phyloP scores from a whole-genome alignment of 2,888 invertebrate species.

The Caenorhabditis imperialis region DNA sequence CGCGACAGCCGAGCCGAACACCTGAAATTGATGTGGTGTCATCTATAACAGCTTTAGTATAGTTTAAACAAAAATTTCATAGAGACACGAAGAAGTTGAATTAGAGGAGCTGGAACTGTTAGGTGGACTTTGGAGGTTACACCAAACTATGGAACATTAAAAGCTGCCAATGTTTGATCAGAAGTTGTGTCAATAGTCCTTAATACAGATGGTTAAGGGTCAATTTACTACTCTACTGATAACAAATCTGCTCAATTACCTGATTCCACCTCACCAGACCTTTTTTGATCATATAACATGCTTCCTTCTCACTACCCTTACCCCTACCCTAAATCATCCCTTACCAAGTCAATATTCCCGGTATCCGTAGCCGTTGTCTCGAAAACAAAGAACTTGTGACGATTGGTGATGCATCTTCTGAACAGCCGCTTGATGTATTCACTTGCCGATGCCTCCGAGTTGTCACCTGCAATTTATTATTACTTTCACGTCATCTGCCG shows the following conservation, averaged over 20 bases:
- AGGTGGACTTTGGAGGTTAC: too few relatives aligned
- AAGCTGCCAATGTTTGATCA: too few relatives aligned
- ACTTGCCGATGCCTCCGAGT: conserved; percentile 72
- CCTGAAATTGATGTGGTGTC: conserved; percentile 34
- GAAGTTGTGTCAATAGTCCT: too few relatives aligned
- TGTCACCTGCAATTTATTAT: conserved; percentile 69
- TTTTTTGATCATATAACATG: too few relatives aligned
- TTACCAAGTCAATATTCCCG: conserved; percentile 74
- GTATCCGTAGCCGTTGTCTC: conserved; percentile 79
- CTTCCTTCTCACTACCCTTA: too few relatives aligned
- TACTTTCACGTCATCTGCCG: neutral
- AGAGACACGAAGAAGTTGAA: too few relatives aligned
- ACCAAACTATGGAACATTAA: too few relatives aligned
- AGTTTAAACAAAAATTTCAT: neutral
- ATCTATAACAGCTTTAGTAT: neutral
- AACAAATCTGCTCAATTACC: too few relatives aligned
- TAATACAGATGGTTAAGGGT: too few relatives aligned
- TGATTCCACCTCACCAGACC: too few relatives aligned
- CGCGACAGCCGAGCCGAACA: conserved; percentile 67
- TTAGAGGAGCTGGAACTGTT: too few relatives aligned
- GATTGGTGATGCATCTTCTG: conserved; percentile 73
- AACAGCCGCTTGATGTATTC: conserved; percentile 78
- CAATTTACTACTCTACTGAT: too few relatives aligned
- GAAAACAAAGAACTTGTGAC: conserved; percentile 66
- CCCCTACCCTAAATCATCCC: neutral